These are phyloP conservation scores for Pelusios castaneus DNA, from an alignment of 2,113 vertebrate genomes.

Conservation along the genomic window DNA sequence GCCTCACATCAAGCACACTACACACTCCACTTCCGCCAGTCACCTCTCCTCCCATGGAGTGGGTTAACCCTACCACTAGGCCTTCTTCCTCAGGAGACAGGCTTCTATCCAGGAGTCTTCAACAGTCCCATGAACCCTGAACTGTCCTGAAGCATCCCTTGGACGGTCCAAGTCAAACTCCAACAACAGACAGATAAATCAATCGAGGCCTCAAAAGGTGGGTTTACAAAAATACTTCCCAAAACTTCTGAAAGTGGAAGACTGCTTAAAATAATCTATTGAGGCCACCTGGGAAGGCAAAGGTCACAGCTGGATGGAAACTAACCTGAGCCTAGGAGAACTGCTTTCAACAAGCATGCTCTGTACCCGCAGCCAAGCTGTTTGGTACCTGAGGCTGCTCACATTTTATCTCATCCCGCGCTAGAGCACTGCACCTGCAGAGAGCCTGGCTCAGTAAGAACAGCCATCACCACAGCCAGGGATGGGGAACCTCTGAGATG, in stretches of 20 bases:
- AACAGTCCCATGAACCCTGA: background rate
- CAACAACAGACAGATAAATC: background rate
- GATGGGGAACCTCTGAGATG: background rate
- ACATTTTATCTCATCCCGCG: no score
- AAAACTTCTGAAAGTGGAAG: background rate
- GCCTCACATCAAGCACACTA: background rate
- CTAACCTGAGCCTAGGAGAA: constrained; percentile 6
- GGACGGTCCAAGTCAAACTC: background rate
- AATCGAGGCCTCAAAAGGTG: background rate
- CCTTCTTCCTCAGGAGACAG: background rate
- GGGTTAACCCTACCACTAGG: background rate
- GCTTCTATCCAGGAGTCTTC: background rate
- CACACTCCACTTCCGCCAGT: background rate
- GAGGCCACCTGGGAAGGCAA: background rate
- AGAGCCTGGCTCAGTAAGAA: background rate
- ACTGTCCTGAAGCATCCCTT: background rate
- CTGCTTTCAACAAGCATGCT: constrained; percentile 60
- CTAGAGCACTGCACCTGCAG: background rate
- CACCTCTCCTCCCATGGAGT: background rate
- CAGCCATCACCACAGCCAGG: background rate
- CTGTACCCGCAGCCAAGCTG: constrained; percentile 12
- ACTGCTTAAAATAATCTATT: background rate
- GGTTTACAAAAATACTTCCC: background rate
- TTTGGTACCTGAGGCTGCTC: background rate
- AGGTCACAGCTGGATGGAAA: background rate